Conservation (phyloP, 1,140 invertebrate genomes). For the Rhagoletis pomonella region DNA sequence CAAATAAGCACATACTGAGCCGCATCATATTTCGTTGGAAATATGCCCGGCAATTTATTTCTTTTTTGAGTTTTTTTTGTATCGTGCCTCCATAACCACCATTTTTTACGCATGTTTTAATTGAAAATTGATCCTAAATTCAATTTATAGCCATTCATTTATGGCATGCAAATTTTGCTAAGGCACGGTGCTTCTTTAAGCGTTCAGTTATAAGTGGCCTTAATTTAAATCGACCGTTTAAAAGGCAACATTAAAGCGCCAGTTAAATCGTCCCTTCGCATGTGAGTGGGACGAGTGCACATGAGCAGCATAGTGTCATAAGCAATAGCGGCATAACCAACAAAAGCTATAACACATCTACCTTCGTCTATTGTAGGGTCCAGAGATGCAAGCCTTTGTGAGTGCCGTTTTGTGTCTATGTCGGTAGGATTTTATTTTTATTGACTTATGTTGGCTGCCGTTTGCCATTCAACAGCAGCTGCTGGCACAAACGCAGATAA, state of each 20-base stretch:
- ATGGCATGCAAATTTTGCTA: background rate
- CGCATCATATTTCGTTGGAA: background rate
- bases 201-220: constrained; percentile 19
- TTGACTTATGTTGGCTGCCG: constrained; percentile 4
- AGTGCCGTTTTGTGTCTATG: constrained; percentile 11
- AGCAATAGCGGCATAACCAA: background rate
- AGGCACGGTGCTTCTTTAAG: background rate
- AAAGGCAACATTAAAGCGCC: constrained; percentile 40
- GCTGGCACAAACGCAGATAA: background rate
- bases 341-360: background rate
- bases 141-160: constrained; percentile 37
- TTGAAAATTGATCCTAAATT: constrained; percentile 50
- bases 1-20: background rate
- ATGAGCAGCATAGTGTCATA: background rate
- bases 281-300: background rate
- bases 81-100: background rate
- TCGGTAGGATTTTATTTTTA: constrained; percentile 1
- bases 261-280: constrained; percentile 2
- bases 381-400: background rate
- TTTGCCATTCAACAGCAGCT: background rate
- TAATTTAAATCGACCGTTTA: constrained; percentile 35
- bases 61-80: background rate
- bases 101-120: constrained; percentile 32
- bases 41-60: background rate
- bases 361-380: background rate